Base-by-base conservation (phyloP, 1,140 invertebrate species). In the Thaumatotibia leucotreta region DNA sequence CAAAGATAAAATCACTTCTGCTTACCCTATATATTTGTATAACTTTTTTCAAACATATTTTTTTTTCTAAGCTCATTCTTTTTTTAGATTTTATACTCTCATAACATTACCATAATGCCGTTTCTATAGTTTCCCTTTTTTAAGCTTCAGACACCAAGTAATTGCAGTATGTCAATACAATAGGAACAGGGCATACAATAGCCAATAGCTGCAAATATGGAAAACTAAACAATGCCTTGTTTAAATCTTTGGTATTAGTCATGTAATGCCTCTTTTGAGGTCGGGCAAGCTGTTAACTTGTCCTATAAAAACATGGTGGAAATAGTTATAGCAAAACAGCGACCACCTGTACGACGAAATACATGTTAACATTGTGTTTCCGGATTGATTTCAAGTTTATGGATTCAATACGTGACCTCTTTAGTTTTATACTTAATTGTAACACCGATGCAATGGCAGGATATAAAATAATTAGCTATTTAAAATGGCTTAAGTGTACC, bases 161-260 rank as follows among this genome's bases (percentile, higher is more conserved):
- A 58, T 58, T 14, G 39, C 27, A 49, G 14, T 6, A 29, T 29
- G 27, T 8, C 27, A 27, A 31, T 29, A 29, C 23, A 58, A 58
- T 58, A 17, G 8, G 17, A 17, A 58, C 52, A 58, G 11, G 24
- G 23, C 52, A 27, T 58, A 31, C 52, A 58, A 58, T 58, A 58
- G 52, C 24, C 52, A 58, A 58, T 58, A 58, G 52, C 29, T 8
- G 52, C 52, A 58, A 58, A 58, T 31, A 58, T 58, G 52, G 52
- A 24, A 58, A 58, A 58, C 52, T 58, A 58, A 58, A 58, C 52
- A 58, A 27, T 14, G 23, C 52, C 24, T 27, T 52, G 52, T 58
- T 27, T 29, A 58, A 27, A 23, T 58, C 39, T 45, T 45, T 20
- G 39, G 27, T 24, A 31, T 58, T 58, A 58, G 52, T 58, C 52